These are phyloP conservation scores for Drosophila picticornis DNA, from an alignment of 2,888 invertebrate species.

Conservation along the genomic window DNA sequence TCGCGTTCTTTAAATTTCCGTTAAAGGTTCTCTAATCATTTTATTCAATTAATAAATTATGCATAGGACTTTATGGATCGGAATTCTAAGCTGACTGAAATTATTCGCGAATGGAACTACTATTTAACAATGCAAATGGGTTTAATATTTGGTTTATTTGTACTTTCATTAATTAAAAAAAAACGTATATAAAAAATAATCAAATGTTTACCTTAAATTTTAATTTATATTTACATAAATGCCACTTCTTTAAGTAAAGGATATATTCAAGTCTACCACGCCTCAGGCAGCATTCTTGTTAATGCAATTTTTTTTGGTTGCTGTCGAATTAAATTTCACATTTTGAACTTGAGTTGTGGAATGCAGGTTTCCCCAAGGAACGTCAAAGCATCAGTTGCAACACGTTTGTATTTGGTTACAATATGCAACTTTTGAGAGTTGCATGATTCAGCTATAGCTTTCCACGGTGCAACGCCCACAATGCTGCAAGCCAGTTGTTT, in stretches of 20 bases:
- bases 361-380: slow-evolving; percentile 1
- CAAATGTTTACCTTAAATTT: not conserved
- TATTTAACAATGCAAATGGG: not conserved
- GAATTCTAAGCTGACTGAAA: not conserved
- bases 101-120: not conserved
- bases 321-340: slow-evolving; percentile 17
- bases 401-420: slow-evolving; percentile 8
- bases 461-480: slow-evolving; percentile 62
- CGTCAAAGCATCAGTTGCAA: slow-evolving; percentile 19
- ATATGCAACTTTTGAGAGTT: slow-evolving; percentile 20
- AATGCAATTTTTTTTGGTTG: slow-evolving; percentile 1
- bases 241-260: not conserved
- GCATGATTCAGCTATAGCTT: slow-evolving; percentile 19
- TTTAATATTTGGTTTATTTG: too few relatives aligned
- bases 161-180: not conserved
- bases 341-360: slow-evolving; percentile 1
- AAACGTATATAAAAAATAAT: not conserved
- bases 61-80: not conserved
- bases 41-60: not conserved
- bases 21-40: not conserved
- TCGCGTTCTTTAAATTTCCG: not conserved
- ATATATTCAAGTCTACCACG: not conserved
- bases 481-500: slow-evolving; percentile 40
- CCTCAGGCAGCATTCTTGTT: not conserved
- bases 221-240: not conserved